These are phyloP conservation scores for Tinamus guttatus DNA, from an alignment of 2,113 vertebrate genomes.

Conservation along the genomic window DNA sequence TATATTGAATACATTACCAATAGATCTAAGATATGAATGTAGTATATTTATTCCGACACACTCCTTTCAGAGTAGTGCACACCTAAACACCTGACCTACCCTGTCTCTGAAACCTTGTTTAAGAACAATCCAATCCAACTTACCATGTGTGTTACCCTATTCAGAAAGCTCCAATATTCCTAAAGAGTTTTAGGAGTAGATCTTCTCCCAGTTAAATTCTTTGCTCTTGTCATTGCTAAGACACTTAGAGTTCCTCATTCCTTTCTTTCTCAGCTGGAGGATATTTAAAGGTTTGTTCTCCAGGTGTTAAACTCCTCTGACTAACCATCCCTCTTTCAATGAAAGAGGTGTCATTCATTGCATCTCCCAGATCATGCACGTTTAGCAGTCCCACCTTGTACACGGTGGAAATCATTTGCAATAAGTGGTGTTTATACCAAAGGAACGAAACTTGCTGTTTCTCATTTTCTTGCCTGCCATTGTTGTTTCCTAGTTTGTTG, in stretches of 20 bases:
- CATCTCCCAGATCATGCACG: neutral
- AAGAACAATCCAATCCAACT: neutral
- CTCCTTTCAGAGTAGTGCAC: neutral
- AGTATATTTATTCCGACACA: neutral
- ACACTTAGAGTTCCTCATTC: neutral
- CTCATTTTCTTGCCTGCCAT: neutral
- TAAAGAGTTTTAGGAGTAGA: neutral
- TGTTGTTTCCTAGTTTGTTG: neutral
- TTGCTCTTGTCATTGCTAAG: neutral
- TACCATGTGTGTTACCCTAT: neutral
- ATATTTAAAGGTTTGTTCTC: neutral
- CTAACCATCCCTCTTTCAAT: neutral
- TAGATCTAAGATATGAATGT: neutral
- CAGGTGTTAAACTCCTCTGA: neutral
- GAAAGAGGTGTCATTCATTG: neutral
- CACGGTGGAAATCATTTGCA: neutral
- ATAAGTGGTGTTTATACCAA: neutral
- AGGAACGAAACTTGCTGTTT: neutral
- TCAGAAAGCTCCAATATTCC: neutral
- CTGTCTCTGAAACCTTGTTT: neutral
- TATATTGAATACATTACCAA: neutral
- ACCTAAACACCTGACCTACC: neutral
- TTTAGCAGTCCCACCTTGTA: neutral
- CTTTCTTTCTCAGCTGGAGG: neutral
- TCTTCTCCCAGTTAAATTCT: neutral